Conservation (phyloP, 2,797 vertebrate species). For the Poeciliopsis presidionis region DNA sequence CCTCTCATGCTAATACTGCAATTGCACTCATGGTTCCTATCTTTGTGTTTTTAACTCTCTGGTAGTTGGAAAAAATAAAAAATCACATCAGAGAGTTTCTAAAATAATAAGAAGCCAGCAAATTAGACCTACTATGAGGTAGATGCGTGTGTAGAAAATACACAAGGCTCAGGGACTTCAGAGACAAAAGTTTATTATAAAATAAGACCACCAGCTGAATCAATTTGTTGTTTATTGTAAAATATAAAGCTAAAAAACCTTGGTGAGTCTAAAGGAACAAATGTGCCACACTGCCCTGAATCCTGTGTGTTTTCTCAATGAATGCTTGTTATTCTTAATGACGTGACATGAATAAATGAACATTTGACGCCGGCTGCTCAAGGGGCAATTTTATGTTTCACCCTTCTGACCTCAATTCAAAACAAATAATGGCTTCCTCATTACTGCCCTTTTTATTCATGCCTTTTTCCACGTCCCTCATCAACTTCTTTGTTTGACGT, state of each 20-base stretch:
- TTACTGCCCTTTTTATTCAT: not conserved
- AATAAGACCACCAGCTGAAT: not conserved
- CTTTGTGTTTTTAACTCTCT: not conserved
- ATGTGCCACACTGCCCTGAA: not conserved
- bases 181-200: not conserved
- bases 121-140: not conserved
- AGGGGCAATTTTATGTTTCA: not conserved
- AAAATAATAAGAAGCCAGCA: not conserved
- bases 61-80: not conserved
- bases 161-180: not conserved
- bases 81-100: slow-evolving; percentile 14
- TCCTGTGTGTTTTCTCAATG: not conserved
- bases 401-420: not conserved
- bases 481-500: not conserved
- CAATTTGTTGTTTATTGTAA: not conserved
- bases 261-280: not conserved
- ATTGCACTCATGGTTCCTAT: slow-evolving; percentile 1
- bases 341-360: not conserved
- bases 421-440: not conserved
- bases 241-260: not conserved
- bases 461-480: not conserved
- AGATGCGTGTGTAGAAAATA: not conserved
- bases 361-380: not conserved
- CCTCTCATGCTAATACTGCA: slow-evolving; percentile 27
- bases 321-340: not conserved